Evolutionary conservation across 2,797 vertebrate species (phyloP), one percentile per base, ranked within the genome.

Genomic region (Crenuchus spilurus): DNA sequence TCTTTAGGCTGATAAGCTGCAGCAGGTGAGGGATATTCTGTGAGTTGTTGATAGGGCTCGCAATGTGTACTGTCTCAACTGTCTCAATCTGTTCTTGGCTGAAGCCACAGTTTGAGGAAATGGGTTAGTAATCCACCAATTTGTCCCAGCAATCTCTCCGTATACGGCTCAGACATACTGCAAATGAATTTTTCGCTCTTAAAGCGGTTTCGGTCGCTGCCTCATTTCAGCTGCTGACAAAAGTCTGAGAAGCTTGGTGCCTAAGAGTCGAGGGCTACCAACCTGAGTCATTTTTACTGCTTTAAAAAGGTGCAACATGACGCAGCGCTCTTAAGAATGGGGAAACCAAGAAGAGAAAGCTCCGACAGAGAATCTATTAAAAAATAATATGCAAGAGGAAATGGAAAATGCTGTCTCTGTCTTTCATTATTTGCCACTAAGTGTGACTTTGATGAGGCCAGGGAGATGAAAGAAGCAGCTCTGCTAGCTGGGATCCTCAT

Each of bases 361-460:
- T 49, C 51, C 28, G 41, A 54, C 33, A 30, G 33, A 46, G 61
- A 80, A 80, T 76, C 62, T 67, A 69, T 83, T 82, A 64, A 77
- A 80, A 66, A 68, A 20, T 37, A 62, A 82, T 80, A 57, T 73
- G 41, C 39, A 51, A 48, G 62, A 68, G 60, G 76, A 76, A 78
- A 81, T 79, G 57, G 67, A 75, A 84, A 80, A 77, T 39, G 61
- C 57, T 74, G 57, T 66, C 55, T 30, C 44, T 60, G 68, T 75
- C 67, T 83, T 81, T 73, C 55, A 79, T 67, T 71, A 75, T 74
- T 72, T 52, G 37, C 52, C 20, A 46, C 72, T 75, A 58, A 79
- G 72, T 63, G 55, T 63, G 62, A 69, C 75, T 73, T 51, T 75
- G 77, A 83, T 82, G 70, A 84, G 54, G 55, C 52, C 31, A 41